phyloP scores from a whole-genome alignment of 2,797 vertebrate species.

The Argentina silus region DNA sequence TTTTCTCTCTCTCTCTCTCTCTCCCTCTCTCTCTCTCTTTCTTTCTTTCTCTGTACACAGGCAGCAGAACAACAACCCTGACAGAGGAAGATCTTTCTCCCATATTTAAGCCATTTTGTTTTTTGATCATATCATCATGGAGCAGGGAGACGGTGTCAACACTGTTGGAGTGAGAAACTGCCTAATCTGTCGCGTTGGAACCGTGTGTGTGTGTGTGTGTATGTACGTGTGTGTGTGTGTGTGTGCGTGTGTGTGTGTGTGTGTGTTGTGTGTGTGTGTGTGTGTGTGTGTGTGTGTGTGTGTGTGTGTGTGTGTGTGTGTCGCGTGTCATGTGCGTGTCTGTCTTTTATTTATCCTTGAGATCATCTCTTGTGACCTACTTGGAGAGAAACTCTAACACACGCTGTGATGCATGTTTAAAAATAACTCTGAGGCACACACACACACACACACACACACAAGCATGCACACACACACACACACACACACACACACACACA shows the following conservation, averaged over 20 bases:
- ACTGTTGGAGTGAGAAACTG: too few species aligned
- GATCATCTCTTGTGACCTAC: constrained; percentile 16
- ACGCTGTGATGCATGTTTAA: constrained; percentile 12
- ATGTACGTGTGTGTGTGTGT: neutral
- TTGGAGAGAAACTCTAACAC: constrained; percentile 17
- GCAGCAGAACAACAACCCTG: neutral
- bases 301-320: neutral
- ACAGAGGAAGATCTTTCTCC: neutral
- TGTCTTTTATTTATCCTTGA: neutral
- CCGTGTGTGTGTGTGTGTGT: neutral
- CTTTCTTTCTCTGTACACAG: too few species aligned
- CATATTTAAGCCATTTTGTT: neutral
- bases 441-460: constrained; percentile 17
- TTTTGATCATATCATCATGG: too few species aligned
- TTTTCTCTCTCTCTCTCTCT: neutral
- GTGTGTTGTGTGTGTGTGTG: neutral
- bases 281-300: neutral
- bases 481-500: constrained; percentile 21
- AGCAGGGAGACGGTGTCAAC: too few species aligned
- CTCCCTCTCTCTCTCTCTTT: neutral
- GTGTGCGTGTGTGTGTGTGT: neutral
- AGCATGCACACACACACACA: constrained; percentile 17
- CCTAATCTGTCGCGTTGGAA: too few species aligned
- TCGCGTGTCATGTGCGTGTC: neutral
- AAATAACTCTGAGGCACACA: constrained; percentile 10